These are phyloP conservation scores for Athene noctua DNA, from an alignment of 2,113 vertebrate species.

Conservation along the genomic window DNA sequence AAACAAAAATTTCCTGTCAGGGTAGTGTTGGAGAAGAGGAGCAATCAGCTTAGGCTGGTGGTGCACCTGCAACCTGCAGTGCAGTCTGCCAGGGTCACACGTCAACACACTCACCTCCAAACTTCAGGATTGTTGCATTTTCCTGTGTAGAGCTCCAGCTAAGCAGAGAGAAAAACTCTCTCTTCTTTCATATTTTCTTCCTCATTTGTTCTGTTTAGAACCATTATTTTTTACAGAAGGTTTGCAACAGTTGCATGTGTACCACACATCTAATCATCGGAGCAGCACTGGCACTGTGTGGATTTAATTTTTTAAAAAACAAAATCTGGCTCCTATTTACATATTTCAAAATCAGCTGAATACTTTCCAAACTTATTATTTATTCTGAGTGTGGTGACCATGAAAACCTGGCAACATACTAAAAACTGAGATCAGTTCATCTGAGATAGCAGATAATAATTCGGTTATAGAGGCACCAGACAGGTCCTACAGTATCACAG, in stretches of 20 bases:
- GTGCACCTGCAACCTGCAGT: rapidly evolving
- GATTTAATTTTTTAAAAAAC: not conserved
- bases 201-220: not conserved
- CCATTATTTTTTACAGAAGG: not conserved
- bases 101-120: not conserved
- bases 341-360: not conserved
- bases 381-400: not conserved
- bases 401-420: not conserved
- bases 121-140: not conserved
- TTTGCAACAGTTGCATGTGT: not conserved
- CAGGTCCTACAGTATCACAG: not conserved
- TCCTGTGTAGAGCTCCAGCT: not conserved
- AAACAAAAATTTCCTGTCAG: not conserved
- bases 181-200: not conserved
- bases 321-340: not conserved
- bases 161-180: not conserved
- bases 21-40: not conserved
- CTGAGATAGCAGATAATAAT: not conserved
- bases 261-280: not conserved
- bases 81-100: not conserved
- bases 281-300: not conserved
- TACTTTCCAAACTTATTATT: not conserved
- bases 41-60: not conserved
- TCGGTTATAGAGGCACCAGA: not conserved
- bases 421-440: not conserved